Percentiles rank a stretch among this genome's conserved stretches.
These are phyloP conservation scores for Melanotaenia trifasciata DNA, from an alignment of 2,797 vertebrate genomes.

Conservation along the genomic window DNA sequence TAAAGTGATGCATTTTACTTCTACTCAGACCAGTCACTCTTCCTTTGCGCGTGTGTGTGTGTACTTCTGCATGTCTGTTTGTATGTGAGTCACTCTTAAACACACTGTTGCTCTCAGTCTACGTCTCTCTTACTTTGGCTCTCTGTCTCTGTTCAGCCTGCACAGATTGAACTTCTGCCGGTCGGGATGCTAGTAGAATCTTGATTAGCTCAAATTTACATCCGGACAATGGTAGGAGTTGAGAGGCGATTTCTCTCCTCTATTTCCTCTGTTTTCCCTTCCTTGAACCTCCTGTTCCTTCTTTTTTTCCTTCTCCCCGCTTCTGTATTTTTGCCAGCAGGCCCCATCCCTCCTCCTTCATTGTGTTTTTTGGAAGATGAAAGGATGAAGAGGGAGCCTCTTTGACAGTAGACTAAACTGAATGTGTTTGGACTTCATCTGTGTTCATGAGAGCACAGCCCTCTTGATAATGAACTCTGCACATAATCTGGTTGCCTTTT, in stretches of 20 bases:
- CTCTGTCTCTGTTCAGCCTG: slow-evolving; percentile 52
- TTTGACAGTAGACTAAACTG: slow-evolving; percentile 72
- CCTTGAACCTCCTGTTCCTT: slow-evolving; percentile 63
- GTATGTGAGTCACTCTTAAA: slow-evolving; percentile 56
- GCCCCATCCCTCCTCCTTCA: slow-evolving; percentile 57
- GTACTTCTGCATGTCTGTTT: slow-evolving; percentile 44
- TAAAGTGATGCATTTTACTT: slow-evolving; percentile 54
- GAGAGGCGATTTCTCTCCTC: slow-evolving; percentile 77
- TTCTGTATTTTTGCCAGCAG: slow-evolving; percentile 60
- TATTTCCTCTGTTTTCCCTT: slow-evolving; percentile 57
- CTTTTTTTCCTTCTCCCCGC: slow-evolving; percentile 64
- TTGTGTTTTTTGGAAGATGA: slow-evolving; percentile 67
- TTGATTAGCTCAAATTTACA: slow-evolving; percentile 86
- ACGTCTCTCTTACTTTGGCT: slow-evolving; percentile 36
- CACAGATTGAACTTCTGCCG: slow-evolving; percentile 73
- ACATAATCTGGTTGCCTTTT: slow-evolving; percentile 17
- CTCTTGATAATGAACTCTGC: slow-evolving; percentile 68
- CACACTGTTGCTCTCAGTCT: slow-evolving; percentile 32
- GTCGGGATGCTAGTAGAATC: slow-evolving; percentile 81
- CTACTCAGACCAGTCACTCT: slow-evolving; percentile 40
- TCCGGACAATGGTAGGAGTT: slow-evolving; percentile 80
- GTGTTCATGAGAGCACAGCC: slow-evolving; percentile 55
- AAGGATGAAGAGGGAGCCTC: slow-evolving; percentile 66
- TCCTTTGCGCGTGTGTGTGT: slow-evolving; percentile 46
- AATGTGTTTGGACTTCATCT: slow-evolving; percentile 81